Conservation (phyloP, 1,140 invertebrate genomes). For the Oedothorax gibbosus region DNA sequence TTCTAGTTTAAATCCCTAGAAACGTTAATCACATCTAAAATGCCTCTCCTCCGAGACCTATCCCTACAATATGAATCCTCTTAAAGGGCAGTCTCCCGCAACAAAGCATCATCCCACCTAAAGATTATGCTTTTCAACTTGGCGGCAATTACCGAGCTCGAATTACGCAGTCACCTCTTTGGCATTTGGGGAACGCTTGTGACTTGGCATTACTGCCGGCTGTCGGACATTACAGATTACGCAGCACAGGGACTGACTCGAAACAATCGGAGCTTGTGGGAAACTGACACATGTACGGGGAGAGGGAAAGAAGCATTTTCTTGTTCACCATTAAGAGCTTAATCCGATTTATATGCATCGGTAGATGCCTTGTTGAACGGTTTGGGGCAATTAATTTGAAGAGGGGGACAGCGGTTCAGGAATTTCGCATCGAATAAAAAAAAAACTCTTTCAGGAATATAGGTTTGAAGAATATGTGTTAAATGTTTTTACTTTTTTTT, state of each 20-base stretch:
- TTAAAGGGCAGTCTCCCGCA: background rate
- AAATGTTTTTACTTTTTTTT: no score
- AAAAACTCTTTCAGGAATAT: background rate
- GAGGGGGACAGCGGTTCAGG: background rate
- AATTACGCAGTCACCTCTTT: conserved; percentile 28
- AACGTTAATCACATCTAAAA: no score
- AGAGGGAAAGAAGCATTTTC: conserved; percentile 41
- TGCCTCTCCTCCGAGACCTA: no score
- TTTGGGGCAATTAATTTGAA: conserved; percentile 19
- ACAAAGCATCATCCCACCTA: conserved; percentile 12
- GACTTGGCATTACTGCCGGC: background rate
- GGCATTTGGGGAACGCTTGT: conserved; percentile 21
- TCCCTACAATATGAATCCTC: no score
- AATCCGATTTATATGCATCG: conserved; percentile 40
- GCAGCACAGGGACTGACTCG: no score
- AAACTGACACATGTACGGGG: conserved; percentile 36
- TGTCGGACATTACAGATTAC: no score
- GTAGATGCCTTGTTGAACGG: conserved; percentile 27
- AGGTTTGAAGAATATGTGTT: no score
- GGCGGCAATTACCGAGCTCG: conserved; percentile 31
- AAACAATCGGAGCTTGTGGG: conserved; percentile 48
- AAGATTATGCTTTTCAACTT: background rate
- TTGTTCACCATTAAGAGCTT: conserved; percentile 42
- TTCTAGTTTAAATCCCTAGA: no score
- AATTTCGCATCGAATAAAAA: background rate